A percentile compares a stretch with the other conserved stretches of the same genome.
Conservation (phyloP, 2,797 vertebrate species). For the Pangasius larnaudii region DNA sequence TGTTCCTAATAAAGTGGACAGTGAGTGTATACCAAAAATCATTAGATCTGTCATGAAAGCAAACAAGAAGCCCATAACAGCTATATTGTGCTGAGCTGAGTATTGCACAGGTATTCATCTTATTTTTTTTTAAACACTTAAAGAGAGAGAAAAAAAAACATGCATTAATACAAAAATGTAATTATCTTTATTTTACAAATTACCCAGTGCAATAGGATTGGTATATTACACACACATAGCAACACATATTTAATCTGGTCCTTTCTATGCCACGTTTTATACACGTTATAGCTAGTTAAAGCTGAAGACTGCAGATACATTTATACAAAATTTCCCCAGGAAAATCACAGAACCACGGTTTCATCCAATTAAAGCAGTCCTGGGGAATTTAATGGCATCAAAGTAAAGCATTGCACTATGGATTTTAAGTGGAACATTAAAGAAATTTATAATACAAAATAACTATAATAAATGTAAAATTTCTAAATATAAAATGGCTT, state of each 20-base stretch:
- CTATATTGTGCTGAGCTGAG: background rate
- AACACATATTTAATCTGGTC: background rate
- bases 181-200: background rate
- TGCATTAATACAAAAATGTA: background rate
- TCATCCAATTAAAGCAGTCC: background rate
- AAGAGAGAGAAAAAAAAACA: no score
- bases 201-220: background rate
- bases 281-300: background rate
- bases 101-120: background rate
- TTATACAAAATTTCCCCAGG: background rate
- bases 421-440: background rate
- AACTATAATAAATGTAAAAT: background rate
- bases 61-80: background rate
- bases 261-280: background rate
- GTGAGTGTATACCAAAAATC: background rate
- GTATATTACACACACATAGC: background rate
- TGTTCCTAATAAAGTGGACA: background rate
- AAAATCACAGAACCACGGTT: background rate
- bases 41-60: background rate
- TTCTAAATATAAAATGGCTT: background rate
- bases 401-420: background rate
- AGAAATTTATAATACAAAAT: background rate
- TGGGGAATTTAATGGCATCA: background rate
- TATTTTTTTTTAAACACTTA: background rate
- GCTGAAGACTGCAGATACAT: background rate